Percentiles rank a stretch among this genome's conserved stretches.
Evolutionary conservation across 2,888 invertebrate species (phyloP).

Genomic region (Chloroclysta siterata): DNA sequence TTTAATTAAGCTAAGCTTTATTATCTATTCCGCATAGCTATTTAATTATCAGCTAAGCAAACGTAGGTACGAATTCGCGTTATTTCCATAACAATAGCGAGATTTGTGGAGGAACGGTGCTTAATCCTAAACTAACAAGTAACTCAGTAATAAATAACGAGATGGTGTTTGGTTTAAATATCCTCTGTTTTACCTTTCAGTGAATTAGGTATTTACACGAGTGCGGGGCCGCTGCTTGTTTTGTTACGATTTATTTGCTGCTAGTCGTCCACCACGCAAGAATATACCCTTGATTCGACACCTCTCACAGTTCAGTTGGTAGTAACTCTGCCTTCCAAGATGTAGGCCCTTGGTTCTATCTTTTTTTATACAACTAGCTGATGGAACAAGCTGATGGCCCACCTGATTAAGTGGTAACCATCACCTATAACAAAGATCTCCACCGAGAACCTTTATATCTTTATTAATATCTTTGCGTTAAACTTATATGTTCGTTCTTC

Average conservation of each 20-base stretch:
- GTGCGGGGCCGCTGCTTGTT: constrained; percentile 14
- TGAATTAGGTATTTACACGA: constrained; percentile 24
- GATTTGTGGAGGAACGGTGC: constrained; percentile 36
- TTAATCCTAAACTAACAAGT: constrained; percentile 46
- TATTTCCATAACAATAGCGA: constrained; percentile 40
- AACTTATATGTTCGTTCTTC: too few species aligned
- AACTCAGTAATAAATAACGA: constrained; percentile 42
- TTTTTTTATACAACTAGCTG: too few species aligned
- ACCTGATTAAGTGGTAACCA: too few species aligned
- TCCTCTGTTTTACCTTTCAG: constrained; percentile 28
- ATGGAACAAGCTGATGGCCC: too few species aligned
- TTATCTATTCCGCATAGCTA: constrained; percentile 19
- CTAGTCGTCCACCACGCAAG: neutral
- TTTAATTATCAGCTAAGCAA: constrained; percentile 38
- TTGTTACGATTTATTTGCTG: constrained; percentile 21
- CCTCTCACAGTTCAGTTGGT: too few species aligned
- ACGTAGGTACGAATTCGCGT: constrained; percentile 25
- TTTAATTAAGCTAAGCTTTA: constrained; percentile 18
- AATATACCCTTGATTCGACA: neutral
- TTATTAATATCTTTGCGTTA: too few species aligned
- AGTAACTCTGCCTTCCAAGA: too few species aligned
- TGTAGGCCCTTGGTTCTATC: too few species aligned
- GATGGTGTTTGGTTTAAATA: constrained; percentile 34
- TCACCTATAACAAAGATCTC: too few species aligned
- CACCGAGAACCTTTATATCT: too few species aligned